phyloP scores from a whole-genome alignment of 1,140 invertebrate genomes.

The Drosophila sp. region DNA sequence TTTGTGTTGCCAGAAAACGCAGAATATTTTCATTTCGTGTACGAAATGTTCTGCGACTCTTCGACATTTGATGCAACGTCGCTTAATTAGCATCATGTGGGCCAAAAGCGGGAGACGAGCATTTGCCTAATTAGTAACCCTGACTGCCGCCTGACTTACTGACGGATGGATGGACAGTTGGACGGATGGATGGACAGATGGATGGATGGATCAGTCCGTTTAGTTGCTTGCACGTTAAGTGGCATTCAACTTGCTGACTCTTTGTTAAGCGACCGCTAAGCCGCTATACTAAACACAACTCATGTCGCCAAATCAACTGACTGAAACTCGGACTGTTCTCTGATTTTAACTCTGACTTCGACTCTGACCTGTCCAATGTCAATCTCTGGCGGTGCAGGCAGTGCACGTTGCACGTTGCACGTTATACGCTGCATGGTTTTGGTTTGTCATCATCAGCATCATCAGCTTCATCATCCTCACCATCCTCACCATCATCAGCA shows the following conservation, averaged over 20 bases:
- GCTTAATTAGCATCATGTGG: constrained; percentile 76
- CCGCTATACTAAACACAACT: constrained; percentile 41
- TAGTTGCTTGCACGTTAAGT: constrained; percentile 28
- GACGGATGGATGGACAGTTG: constrained; percentile 38
- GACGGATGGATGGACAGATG: constrained; percentile 17
- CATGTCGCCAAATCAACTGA: constrained; percentile 9
- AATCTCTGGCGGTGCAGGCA: constrained; percentile 4
- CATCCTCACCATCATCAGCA: constrained; percentile 6
- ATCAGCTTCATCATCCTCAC: constrained; percentile 4
- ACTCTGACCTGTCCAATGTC: constrained; percentile 4
- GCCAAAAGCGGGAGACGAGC: constrained; percentile 14
- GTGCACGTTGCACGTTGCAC: constrained; percentile 12
- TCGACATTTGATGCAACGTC: constrained; percentile 76
- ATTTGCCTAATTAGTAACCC: constrained; percentile 76
- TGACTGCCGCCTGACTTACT: constrained; percentile 54
- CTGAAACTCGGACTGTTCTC: not conserved
- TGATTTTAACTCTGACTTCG: not conserved
- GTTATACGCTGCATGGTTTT: constrained; percentile 4
- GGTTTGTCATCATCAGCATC: constrained; percentile 36
- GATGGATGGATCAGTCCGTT: constrained; percentile 1
- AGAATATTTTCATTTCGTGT: constrained; percentile 65
- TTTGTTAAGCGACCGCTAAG: constrained; percentile 32
- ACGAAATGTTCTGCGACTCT: not conserved
- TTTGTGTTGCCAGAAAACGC: constrained; percentile 33
- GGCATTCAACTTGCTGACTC: constrained; percentile 37